A percentile compares a stretch with the other conserved stretches of the same genome.
Conservation (phyloP, 2,113 vertebrate genomes). For the Corythornis madagascariensis region DNA sequence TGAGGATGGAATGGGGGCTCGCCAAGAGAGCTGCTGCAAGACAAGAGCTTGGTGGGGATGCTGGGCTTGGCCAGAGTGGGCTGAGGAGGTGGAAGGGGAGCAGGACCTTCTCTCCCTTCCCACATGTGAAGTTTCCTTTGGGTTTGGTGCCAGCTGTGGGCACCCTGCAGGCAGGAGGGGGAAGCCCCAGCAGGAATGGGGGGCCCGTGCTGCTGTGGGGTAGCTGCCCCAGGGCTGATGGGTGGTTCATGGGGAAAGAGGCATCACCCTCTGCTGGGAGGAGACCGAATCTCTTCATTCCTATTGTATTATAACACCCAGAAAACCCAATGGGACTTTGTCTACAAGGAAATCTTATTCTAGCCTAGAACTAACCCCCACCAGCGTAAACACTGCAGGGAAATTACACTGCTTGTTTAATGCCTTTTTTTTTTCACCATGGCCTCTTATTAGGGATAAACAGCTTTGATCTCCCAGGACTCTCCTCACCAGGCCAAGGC, state of each 20-base stretch:
- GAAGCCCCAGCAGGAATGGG: not conserved
- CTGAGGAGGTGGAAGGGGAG: not conserved
- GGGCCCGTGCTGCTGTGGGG: not conserved
- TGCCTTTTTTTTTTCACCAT: not conserved
- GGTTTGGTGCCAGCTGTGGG: not conserved
- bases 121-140: accelerated
- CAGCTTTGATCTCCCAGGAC: not conserved
- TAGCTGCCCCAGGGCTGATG: not conserved
- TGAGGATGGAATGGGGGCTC: accelerated
- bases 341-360: conserved; percentile 5
- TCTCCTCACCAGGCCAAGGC: not conserved
- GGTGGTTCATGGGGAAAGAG: not conserved
- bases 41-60: accelerated
- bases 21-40: not conserved
- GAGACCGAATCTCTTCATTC: not conserved
- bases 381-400: not conserved
- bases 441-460: not conserved
- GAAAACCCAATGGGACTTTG: not conserved
- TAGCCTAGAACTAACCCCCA: not conserved
- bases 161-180: not conserved
- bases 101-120: not conserved
- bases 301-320: not conserved
- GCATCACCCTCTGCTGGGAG: not conserved
- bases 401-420: conserved; percentile 1
- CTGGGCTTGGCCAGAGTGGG: not conserved